Conservation (phyloP, 1,140 invertebrate species). For the Neoseiulus cucumeris region DNA sequence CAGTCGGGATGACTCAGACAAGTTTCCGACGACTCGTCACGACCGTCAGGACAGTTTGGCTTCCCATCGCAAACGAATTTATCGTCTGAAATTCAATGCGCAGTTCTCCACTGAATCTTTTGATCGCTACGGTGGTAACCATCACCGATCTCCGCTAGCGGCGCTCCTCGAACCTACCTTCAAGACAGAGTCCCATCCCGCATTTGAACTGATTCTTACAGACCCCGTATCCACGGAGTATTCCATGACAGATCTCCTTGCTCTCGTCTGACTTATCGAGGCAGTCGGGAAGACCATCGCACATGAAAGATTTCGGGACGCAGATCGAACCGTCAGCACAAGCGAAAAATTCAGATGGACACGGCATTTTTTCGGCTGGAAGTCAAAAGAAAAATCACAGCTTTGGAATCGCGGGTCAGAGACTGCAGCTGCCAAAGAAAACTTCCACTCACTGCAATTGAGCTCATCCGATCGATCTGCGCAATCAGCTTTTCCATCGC, state of each 20-base stretch:
- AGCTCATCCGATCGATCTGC: constrained; percentile 29
- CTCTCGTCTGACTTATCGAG: neutral
- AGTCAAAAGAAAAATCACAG: neutral
- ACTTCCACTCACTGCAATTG: constrained; percentile 18
- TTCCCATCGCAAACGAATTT: no score
- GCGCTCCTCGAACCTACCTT: neutral
- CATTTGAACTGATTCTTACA: neutral
- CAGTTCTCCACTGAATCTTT: no score
- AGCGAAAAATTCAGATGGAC: neutral
- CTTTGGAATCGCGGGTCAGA: no score
- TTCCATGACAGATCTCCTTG: no score
- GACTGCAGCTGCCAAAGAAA: no score
- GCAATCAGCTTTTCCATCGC: constrained; percentile 60
- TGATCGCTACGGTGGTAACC: no score
- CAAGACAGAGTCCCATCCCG: neutral
- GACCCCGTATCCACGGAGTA: neutral
- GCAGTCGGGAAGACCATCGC: neutral
- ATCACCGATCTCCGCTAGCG: no score
- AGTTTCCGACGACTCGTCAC: no score
- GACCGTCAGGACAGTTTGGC: no score
- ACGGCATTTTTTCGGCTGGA: neutral
- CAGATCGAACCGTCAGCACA: neutral
- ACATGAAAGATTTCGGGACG: neutral
- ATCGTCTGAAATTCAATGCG: no score
- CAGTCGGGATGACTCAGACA: no score